phyloP scores from a whole-genome alignment of 1,140 invertebrate genomes.

The Drusus annulatus region DNA sequence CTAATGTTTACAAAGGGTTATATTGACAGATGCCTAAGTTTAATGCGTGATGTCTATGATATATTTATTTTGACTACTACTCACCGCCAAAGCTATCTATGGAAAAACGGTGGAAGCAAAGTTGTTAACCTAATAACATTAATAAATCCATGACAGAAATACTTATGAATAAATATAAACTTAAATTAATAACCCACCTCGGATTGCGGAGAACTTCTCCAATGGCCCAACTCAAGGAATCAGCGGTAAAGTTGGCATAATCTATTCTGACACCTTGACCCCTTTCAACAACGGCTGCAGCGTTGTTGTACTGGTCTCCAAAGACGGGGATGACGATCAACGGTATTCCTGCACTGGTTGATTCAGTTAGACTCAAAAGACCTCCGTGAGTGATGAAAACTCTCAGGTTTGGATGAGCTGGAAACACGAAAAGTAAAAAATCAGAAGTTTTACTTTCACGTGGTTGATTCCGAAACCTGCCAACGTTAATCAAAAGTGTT shows the following conservation, averaged over 20 bases:
- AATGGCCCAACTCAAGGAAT: background rate
- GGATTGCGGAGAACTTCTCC: background rate
- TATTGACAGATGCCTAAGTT: too few relatives aligned
- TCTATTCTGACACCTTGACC: constrained; percentile 61
- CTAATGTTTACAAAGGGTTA: too few relatives aligned
- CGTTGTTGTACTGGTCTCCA: constrained; percentile 68
- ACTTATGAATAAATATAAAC: too few relatives aligned
- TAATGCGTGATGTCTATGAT: too few relatives aligned
- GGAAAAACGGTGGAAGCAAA: too few relatives aligned
- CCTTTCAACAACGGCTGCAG: constrained; percentile 61
- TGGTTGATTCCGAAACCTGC: too few relatives aligned
- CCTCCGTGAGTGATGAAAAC: constrained; percentile 74
- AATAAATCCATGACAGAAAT: too few relatives aligned
- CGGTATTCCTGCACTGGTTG: constrained; percentile 61
- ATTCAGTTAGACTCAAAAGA: constrained; percentile 67
- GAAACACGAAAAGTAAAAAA: background rate
- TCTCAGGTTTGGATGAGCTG: constrained; percentile 35
- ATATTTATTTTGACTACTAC: too few relatives aligned
- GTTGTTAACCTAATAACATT: too few relatives aligned
- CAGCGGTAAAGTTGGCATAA: background rate
- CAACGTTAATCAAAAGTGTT: too few relatives aligned
- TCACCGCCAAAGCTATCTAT: too few relatives aligned
- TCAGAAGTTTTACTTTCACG: too few relatives aligned
- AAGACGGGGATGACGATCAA: constrained; percentile 62
- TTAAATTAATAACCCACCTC: background rate